Evolutionary conservation across 2,888 invertebrate genomes (phyloP).

Genomic region (Pegoplata infirma): DNA sequence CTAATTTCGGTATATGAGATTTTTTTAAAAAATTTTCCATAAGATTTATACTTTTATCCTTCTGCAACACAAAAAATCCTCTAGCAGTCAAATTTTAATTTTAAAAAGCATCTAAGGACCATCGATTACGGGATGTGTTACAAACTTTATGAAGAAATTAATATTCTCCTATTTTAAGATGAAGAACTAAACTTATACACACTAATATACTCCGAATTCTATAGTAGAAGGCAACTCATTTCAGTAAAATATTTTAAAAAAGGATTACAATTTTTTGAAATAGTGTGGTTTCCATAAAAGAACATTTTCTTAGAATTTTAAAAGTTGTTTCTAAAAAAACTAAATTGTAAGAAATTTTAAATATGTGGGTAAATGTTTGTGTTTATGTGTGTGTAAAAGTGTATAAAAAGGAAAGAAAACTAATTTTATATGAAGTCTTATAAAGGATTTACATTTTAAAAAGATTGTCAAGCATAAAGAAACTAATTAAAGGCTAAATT

Average conservation of each 20-base stretch:
- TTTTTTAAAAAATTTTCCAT: too few species aligned
- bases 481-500: slow-evolving; percentile 60
- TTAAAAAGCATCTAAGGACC: too few species aligned
- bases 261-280: slow-evolving; percentile 28
- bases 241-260: slow-evolving; percentile 36
- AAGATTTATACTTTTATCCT: too few species aligned
- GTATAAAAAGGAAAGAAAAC: slow-evolving; percentile 29
- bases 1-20: too few species aligned
- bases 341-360: slow-evolving; percentile 9
- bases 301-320: slow-evolving; percentile 51
- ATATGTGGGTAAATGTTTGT: background rate
- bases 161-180: too few species aligned
- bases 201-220: background rate
- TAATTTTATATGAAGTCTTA: slow-evolving; percentile 62
- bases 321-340: slow-evolving; percentile 41
- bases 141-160: too few species aligned
- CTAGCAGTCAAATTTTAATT: too few species aligned
- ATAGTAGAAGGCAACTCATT: slow-evolving; percentile 27
- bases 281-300: slow-evolving; percentile 47
- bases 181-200: background rate
- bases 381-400: background rate
- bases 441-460: slow-evolving; percentile 59
- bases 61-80: too few species aligned
- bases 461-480: slow-evolving; percentile 52
- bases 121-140: too few species aligned